Conservation (phyloP, 92 coral and sea anemone genomes). For the Chrysogorgia sp. region DNA sequence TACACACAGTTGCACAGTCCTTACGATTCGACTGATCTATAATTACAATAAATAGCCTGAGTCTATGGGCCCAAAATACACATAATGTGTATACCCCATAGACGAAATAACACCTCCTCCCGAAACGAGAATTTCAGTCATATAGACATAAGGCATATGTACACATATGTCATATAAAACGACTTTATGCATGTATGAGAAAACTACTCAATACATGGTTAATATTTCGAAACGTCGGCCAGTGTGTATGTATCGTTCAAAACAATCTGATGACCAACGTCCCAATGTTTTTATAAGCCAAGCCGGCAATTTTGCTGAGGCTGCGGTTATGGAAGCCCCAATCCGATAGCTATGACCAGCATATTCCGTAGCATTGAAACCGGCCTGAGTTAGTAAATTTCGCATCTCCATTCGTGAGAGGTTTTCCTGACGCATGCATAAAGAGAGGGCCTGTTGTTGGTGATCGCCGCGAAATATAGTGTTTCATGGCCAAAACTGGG, state of each 20-base stretch:
- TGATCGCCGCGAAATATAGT: conserved; percentile 31
- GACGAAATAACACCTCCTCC: no score
- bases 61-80: no score
- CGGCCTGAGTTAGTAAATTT: conserved; percentile 52
- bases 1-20: no score
- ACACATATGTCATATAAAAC: no score
- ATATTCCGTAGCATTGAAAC: conserved; percentile 30
- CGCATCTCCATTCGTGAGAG: conserved; percentile 49
- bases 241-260: conserved; percentile 38
- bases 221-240: no score
- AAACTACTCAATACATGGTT: no score
- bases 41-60: no score
- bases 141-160: no score
- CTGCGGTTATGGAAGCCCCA: conserved; percentile 69
- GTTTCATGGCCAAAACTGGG: conserved; percentile 50
- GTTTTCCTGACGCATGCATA: conserved; percentile 38
- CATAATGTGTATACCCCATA: no score
- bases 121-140: no score
- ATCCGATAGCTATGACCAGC: conserved; percentile 67
- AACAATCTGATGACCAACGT: conserved; percentile 61
- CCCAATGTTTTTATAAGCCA: not conserved
- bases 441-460: conserved; percentile 52
- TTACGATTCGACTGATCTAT: no score
- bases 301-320: conserved; percentile 35
- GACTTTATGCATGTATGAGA: no score